Base-by-base conservation (phyloP, 2,113 vertebrate genomes). In the Toxostoma redivivum region DNA sequence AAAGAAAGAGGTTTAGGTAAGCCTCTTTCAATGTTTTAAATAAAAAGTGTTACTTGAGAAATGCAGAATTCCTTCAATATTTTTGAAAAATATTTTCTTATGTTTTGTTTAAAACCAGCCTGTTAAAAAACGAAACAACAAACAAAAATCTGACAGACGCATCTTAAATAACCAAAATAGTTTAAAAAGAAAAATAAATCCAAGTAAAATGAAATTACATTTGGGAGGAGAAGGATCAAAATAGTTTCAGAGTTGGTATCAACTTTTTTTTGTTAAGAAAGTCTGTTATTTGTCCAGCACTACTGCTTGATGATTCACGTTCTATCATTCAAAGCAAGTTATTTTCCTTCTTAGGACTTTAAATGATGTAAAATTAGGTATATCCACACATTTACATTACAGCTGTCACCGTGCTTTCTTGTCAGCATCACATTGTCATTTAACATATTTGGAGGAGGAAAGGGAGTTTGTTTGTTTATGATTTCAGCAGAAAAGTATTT, bases 401-500 rank as follows among this genome's bases (percentile, higher is more conserved):
- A 90, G 38, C 72, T 96, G 76, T 90, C 88, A 67, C 40, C 0
- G 0, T 62, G 25, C 24, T 74, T 62, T 90, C 60, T 90, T 94
- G 76, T 72, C 93, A 95, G n/a, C n/a, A 45, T 73, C 60, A 28
- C 33, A 24, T 51, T 51, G 57, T 83, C 44, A 47, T 73, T 92
- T 57, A 91, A 24, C 65, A 42, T 84, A 42, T 80, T 76, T 81
- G 71, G 18, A 56, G 21, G 42, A 25, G 31, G 14, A 77, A 62
- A 64, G 15, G 18, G 57, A 80, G 23, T 42, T 72, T 86, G 57
- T 80, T 95, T 92, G 92, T 95, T 94, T 91, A 54, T 66, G 22
- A 81, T 97, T 83, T 86, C 64, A 78, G 31, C 38, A 81, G 64
- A 92, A 86, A 84, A 79, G 47, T 92, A 67, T 91, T 86, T 94